These are phyloP conservation scores for Dasyurus viverrinus DNA, from an alignment of 2,113 vertebrate genomes.

Conservation along the genomic window DNA sequence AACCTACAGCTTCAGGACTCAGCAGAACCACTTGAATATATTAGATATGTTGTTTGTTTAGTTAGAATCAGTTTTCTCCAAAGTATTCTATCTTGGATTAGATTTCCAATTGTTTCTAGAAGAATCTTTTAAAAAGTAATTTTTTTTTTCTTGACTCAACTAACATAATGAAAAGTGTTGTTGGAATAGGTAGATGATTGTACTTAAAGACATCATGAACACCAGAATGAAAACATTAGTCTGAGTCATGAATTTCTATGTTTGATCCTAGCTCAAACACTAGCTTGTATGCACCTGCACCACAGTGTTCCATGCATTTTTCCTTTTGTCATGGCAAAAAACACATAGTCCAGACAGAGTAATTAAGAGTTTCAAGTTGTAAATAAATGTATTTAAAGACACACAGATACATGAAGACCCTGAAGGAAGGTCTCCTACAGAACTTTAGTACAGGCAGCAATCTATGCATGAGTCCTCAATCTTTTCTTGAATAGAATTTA, in stretches of 20 bases:
- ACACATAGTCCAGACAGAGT: not conserved
- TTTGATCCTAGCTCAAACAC: not conserved
- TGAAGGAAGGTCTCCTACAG: not conserved
- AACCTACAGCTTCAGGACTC: not conserved
- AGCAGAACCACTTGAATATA: not conserved
- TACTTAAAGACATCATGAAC: not conserved
- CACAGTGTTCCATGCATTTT: not conserved
- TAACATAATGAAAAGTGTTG: not conserved
- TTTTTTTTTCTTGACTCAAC: constrained; percentile 3
- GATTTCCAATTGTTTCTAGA: constrained; percentile 9
- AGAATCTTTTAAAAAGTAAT: not conserved
- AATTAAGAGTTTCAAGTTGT: not conserved
- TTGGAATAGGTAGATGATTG: not conserved
- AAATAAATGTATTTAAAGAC: not conserved
- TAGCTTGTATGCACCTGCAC: not conserved
- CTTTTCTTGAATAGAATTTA: not conserved
- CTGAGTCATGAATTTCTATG: not conserved
- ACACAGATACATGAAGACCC: not conserved
- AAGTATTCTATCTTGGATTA: not conserved
- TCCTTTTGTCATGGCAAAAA: not conserved
- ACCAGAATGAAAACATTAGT: not conserved
- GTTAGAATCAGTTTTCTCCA: constrained; percentile 18
- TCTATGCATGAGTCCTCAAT: too few relatives aligned
- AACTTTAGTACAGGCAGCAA: not conserved
- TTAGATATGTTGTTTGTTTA: not conserved